Percentiles rank a stretch among this genome's conserved stretches.
phyloP scores from a whole-genome alignment of 2,888 invertebrate species.

The Hetaerina titia region DNA sequence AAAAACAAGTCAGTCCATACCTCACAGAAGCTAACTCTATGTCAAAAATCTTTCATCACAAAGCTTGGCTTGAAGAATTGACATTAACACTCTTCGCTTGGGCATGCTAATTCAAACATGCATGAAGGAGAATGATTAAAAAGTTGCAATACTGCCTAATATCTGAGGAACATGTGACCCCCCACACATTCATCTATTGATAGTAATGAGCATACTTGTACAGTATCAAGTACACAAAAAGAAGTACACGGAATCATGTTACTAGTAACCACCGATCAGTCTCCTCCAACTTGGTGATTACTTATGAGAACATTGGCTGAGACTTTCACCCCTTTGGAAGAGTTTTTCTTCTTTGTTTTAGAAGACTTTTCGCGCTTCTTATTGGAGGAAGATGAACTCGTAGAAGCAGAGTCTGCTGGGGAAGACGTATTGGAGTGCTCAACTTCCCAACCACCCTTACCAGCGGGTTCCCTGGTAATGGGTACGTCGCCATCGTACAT shows the following conservation, averaged over 20 bases:
- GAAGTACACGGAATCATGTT: constrained; percentile 7
- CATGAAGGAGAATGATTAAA: constrained; percentile 36
- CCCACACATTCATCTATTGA: constrained; percentile 52
- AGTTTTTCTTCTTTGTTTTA: constrained; percentile 69
- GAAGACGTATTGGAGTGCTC: constrained; percentile 72
- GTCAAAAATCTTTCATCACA: constrained; percentile 54
- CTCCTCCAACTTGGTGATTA: constrained; percentile 64
- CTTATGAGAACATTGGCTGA: constrained; percentile 68
- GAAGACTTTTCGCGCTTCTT: constrained; percentile 70
- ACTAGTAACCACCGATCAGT: constrained; percentile 33
- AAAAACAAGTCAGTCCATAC: constrained; percentile 57
- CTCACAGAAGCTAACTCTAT: constrained; percentile 36
- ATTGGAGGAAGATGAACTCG: constrained; percentile 72
- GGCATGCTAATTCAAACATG: constrained; percentile 39
- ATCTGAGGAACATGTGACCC: constrained; percentile 55
- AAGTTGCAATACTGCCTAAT: constrained; percentile 56
- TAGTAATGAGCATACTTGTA: constrained; percentile 47
- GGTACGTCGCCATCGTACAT: constrained; percentile 70
- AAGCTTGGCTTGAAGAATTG: constrained; percentile 55
- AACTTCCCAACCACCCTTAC: constrained; percentile 70
- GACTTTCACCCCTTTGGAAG: constrained; percentile 69
- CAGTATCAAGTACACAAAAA: constrained; percentile 49
- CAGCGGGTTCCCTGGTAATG: constrained; percentile 70
- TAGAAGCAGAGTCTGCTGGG: constrained; percentile 73
- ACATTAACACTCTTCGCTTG: neutral